phyloP scores from a whole-genome alignment of 92 coral and sea anemone species.

The Nematostella vectensis region DNA sequence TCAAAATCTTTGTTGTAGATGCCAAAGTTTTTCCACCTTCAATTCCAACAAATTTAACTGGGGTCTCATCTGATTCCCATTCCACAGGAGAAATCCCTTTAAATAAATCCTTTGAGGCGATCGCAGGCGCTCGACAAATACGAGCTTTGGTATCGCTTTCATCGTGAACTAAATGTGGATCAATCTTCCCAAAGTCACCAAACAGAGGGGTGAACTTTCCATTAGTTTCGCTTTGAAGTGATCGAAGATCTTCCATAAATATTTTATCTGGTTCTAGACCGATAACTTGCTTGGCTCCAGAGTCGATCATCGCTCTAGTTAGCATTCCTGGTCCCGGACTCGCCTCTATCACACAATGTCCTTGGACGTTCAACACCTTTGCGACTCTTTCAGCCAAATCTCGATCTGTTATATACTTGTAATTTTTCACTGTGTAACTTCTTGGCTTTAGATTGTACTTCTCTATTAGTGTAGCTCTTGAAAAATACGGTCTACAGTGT shows the following conservation, averaged over 20 bases:
- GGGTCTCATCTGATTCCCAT: conserved; percentile 56
- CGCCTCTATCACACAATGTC: conserved; percentile 46
- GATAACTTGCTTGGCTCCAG: conserved; percentile 67
- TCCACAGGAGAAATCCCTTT: conserved; percentile 25
- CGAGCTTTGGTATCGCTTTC: conserved; percentile 12
- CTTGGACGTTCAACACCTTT: conserved; percentile 43
- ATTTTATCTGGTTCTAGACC: conserved; percentile 88
- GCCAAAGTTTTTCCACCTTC: conserved; percentile 56
- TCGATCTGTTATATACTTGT: conserved; percentile 66
- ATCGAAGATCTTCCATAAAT: conserved; percentile 46
- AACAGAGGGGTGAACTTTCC: conserved; percentile 35
- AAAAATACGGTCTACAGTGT: conserved; percentile 6
- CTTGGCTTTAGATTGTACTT: conserved; percentile 29
- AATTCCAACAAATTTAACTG: conserved; percentile 83
- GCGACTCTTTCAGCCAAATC: conserved; percentile 58
- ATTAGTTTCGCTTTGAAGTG: conserved; percentile 38
- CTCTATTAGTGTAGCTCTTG: conserved; percentile 28
- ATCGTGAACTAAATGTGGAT: conserved; percentile 57
- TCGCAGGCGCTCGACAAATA: conserved; percentile 67
- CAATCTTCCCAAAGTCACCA: conserved; percentile 91
- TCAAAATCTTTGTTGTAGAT: conserved; percentile 50
- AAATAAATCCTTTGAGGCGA: conserved; percentile 71
- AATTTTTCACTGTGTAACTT: conserved; percentile 47
- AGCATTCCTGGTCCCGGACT: conserved; percentile 89
- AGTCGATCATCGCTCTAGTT: conserved; percentile 61